Evolutionary conservation across 2,888 invertebrate genomes (phyloP), one percentile per base, ranked within the genome.

Genomic region (Apantesis nais): DNA sequence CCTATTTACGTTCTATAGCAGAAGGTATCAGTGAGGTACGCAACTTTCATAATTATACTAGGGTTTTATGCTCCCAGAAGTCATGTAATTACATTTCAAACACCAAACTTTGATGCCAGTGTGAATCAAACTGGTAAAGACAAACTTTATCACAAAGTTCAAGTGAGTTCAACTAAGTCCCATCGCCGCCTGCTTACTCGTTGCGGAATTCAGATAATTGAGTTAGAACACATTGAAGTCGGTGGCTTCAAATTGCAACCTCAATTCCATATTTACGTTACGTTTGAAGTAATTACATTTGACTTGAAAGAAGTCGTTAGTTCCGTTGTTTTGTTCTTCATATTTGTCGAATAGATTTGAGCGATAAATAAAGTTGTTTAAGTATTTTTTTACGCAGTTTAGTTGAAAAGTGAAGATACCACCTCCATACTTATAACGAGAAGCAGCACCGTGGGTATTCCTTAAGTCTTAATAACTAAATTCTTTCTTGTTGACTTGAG

Each of bases 151-250:
- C 66, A 37, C 52, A 62, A 41, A 74, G 66, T 74, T 77, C 44
- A 11, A 72, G 44, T 44, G 31, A 67, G 44, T 67, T 67, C 55
- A 63, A 60, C 41, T 48, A 66, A 55, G 61, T 52, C 29, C 16
- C 60, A 44, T n/a, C n/a, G n/a, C 72, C 66, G 66, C 76, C 71
- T 66, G 37, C 63, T 41, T n/a, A 68, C 62, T 19, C 58, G 52
- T 72, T 70, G 61, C 12, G 31, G 31, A 73, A 72, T 73, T 77
- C 65, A 52, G 65, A 73, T 82, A 70, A 82, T 73, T 74, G 65
- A 74, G 72, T 75, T 70, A 37, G 44, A 73, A 68, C 34, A 64
- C 29, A 66, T 60, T 60, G 39, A 48, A 74, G 63, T 63, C 44
- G 9, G 19, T 25, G 29, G 60, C 16, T 55, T 16, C 34, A n/a